Evolutionary conservation across 1,140 invertebrate species (phyloP).

Genomic region (Argopecten irradians): DNA sequence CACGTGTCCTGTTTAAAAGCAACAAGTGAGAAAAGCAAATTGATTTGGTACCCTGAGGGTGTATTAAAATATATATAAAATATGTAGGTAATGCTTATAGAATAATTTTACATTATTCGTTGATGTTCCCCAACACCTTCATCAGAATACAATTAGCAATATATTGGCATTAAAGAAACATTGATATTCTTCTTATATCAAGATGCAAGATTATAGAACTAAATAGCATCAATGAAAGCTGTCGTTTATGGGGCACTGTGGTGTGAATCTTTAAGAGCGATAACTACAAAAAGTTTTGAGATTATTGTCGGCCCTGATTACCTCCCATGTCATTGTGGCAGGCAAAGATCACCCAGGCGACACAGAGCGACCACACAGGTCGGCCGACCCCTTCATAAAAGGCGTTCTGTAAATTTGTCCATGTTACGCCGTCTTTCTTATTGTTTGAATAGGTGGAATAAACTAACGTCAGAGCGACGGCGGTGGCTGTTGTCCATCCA

Average conservation of each 20-base stretch:
- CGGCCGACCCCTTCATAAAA: constrained; percentile 61
- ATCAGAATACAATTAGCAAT: too few relatives aligned
- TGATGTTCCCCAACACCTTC: too few relatives aligned
- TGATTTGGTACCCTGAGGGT: too few relatives aligned
- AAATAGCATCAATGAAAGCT: neutral
- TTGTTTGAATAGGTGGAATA: constrained; percentile 62
- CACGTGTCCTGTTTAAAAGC: constrained; percentile 80
- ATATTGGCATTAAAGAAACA: too few relatives aligned
- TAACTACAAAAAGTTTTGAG: neutral
- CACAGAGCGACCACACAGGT: constrained; percentile 73
- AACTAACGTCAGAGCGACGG: constrained; percentile 53
- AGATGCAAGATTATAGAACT: neutral
- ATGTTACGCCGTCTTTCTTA: constrained; percentile 52
- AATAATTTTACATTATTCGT: too few relatives aligned
- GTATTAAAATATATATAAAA: too few relatives aligned
- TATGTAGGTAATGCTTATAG: too few relatives aligned
- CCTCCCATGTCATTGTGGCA: constrained; percentile 73
- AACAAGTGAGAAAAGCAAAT: too few relatives aligned
- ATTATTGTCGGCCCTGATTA: constrained; percentile 49
- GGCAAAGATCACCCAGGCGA: constrained; percentile 79
- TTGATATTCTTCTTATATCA: neutral
- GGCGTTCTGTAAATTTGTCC: constrained; percentile 51
- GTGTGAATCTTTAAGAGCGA: neutral
- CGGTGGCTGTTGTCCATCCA: constrained; percentile 60
- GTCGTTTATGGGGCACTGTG: neutral